Conservation (phyloP, 2,797 vertebrate genomes). For the Ceryle rudis region DNA sequence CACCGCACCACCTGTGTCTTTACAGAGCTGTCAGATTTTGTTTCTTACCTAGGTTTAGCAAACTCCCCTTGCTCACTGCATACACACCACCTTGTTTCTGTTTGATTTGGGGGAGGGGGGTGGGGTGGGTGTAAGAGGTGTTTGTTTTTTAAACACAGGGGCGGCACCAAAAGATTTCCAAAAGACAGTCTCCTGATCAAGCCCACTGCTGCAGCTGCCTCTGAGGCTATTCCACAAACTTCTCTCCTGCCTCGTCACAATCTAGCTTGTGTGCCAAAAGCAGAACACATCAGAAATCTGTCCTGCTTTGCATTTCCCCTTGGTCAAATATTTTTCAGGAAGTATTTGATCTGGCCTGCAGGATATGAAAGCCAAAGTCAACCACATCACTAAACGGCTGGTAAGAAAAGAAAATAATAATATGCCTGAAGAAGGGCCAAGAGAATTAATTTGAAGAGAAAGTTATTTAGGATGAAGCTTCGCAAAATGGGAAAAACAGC, state of each 20-base stretch:
- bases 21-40: not conserved
- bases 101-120: not conserved
- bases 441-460: slow-evolving; percentile 48
- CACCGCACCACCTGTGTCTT: not conserved
- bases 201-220: not conserved
- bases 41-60: not conserved
- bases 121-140: rapidly evolving
- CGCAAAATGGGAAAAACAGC: slow-evolving; percentile 3
- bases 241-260: not conserved
- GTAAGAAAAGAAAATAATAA: slow-evolving; percentile 37
- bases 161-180: not conserved
- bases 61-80: not conserved
- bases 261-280: not conserved
- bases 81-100: not conserved
- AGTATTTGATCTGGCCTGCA: slow-evolving; percentile 45
- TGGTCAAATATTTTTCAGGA: slow-evolving; percentile 63
- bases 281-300: not conserved
- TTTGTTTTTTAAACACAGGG: not conserved
- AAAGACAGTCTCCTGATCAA: not conserved
- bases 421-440: slow-evolving; percentile 22
- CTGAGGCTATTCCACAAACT: not conserved
- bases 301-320: slow-evolving; percentile 18
- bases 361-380: slow-evolving; percentile 60
- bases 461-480: slow-evolving; percentile 45
- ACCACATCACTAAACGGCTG: slow-evolving; percentile 45